Evolutionary conservation across 2,888 invertebrate species (phyloP), one percentile per base, ranked within the genome.

Genomic region (Elegia similella): DNA sequence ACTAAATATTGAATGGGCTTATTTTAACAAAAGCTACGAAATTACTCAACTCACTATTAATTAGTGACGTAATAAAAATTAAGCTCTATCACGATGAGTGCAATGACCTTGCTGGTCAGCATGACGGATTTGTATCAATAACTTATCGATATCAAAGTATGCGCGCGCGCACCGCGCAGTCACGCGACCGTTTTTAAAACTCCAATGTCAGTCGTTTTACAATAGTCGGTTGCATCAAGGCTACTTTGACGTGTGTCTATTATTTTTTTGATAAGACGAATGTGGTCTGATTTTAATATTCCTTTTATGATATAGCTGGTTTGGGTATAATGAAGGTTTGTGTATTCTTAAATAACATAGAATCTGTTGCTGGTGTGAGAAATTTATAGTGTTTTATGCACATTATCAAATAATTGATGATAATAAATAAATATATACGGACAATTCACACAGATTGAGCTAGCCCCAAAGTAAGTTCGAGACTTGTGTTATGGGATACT

Each of bases 71-170:
- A 47, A 47, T n/a, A 46, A 13, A 42, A 48, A 48, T 29, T 29
- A 57, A 66, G 64, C 65, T 61, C 43, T 60, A 65, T 66, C 59
- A 59, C 61, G 64, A 73, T 73, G 69, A 63, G 72, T 70, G 67
- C 69, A 73, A 57, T 67, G 72, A 79, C 82, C 80, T 82, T 82
- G 72, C 57, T 61, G 59, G 57, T 58, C 62, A 67, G 72, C 74
- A 71, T 76, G 73, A 76, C 73, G 74, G 73, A 80, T 79, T 67
- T 56, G 63, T 75, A 76, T 70, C 73, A 72, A 75, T 56, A 30
- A 48, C 42, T 30, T 72, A 72, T 57, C 66, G 62, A 54, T 61
- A 60, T 62, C 60, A 63, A 58, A 50, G 50, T 34, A 12, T 58
- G 59, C 59, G 65, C 62, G 57, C 59, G 59, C 58, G 59, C 59